A percentile compares a stretch with the other conserved stretches of the same genome.
These are phyloP conservation scores for Calliphora vicina DNA, from an alignment of 1,140 invertebrate genomes.

Conservation along the genomic window DNA sequence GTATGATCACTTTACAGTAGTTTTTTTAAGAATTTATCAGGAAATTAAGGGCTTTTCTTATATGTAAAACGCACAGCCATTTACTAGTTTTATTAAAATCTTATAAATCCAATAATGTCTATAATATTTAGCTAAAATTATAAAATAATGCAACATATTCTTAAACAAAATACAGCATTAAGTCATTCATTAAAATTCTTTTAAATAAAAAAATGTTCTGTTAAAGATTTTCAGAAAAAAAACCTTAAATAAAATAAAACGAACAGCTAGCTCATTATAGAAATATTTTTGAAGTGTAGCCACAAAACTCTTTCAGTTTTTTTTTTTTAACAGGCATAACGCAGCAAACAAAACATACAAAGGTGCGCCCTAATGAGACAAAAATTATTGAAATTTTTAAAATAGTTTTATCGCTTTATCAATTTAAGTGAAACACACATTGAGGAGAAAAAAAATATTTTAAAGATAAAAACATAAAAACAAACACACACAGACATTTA, in stretches of 20 bases:
- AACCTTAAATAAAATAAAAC: neutral
- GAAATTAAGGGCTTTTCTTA: too few species aligned
- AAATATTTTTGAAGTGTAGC: neutral
- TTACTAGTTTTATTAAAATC: too few species aligned
- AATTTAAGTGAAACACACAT: neutral
- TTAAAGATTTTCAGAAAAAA: neutral
- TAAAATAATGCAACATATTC: too few species aligned
- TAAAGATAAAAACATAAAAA: neutral
- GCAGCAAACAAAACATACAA: neutral
- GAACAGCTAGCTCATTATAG: neutral
- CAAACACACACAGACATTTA: constrained; percentile 6
- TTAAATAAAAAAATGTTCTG: neutral
- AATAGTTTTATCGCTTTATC: constrained; percentile 43
- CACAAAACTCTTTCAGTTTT: neutral
- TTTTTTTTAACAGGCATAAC: neutral
- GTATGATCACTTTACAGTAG: too few species aligned
- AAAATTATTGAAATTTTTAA: constrained; percentile 64
- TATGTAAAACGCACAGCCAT: too few species aligned
- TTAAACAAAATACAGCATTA: neutral
- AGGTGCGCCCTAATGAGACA: constrained; percentile 59
- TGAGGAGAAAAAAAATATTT: neutral
- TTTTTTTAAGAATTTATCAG: too few species aligned
- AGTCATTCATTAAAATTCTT: constrained; percentile 15
- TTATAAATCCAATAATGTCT: too few species aligned
- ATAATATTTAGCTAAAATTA: too few species aligned